Conservation (phyloP, 2,888 invertebrate genomes). For the Hydrotaea diabolus region DNA sequence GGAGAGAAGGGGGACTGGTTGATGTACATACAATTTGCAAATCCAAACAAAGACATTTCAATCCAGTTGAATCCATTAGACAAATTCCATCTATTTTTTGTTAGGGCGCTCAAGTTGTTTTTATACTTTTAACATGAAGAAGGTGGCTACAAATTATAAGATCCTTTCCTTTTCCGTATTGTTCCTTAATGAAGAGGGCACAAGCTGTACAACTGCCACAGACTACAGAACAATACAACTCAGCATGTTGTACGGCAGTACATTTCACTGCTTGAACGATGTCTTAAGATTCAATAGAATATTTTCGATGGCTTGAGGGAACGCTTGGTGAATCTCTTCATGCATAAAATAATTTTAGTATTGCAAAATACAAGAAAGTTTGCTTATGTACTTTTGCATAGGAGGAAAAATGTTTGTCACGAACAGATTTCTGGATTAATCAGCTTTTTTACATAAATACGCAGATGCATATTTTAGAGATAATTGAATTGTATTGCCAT, state of each 20-base stretch:
- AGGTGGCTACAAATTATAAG: constrained; percentile 58
- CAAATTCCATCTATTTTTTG: constrained; percentile 59
- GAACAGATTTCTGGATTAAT: not conserved
- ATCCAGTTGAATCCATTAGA: constrained; percentile 63
- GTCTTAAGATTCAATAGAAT: too few species aligned
- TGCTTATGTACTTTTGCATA: too few species aligned
- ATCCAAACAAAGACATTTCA: constrained; percentile 62
- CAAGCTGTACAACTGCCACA: constrained; percentile 17
- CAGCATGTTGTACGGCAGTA: constrained; percentile 12
- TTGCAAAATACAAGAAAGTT: too few species aligned
- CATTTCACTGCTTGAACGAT: too few species aligned
- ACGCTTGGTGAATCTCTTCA: too few species aligned
- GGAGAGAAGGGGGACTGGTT: not conserved
- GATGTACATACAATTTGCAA: constrained; percentile 28
- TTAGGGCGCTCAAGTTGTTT: constrained; percentile 43
- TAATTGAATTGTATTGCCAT: too few species aligned
- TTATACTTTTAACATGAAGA: constrained; percentile 51
- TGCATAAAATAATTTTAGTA: too few species aligned
- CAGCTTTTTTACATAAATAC: too few species aligned
- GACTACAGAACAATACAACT: constrained; percentile 7
- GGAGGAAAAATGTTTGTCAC: too few species aligned
- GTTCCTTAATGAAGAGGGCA: constrained; percentile 18
- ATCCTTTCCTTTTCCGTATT: constrained; percentile 37
- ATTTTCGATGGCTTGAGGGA: too few species aligned
- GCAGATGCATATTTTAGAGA: too few species aligned